These are phyloP conservation scores for Mobula birostris DNA, from an alignment of 2,113 vertebrate species.

Conservation along the genomic window DNA sequence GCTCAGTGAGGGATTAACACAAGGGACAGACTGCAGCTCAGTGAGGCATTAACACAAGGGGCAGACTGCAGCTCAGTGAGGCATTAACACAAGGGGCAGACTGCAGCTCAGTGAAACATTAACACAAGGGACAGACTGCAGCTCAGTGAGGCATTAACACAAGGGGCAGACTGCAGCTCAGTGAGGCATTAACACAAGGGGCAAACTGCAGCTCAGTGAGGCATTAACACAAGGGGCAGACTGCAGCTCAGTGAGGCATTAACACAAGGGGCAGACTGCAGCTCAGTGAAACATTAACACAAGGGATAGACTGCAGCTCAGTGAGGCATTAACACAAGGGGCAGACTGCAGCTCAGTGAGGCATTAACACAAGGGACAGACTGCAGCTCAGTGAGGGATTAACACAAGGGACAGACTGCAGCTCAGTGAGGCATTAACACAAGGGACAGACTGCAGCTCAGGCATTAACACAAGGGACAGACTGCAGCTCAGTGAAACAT, in stretches of 20 bases:
- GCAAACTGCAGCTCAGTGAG: background rate
- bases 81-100: background rate
- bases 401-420: too few species aligned
- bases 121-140: too few species aligned
- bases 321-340: too few species aligned
- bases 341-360: background rate
- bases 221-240: background rate
- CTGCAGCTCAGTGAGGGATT: background rate
- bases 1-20: background rate
- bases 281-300: background rate
- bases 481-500: too few species aligned
- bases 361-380: slow-evolving; percentile 3
- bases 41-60: too few species aligned
- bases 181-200: too few species aligned
- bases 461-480: too few species aligned
- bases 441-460: background rate
- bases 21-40: background rate
- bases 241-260: background rate
- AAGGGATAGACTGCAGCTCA: background rate
- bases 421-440: background rate
- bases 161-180: background rate
- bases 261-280: too few species aligned
- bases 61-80: background rate
- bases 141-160: background rate
- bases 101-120: background rate